Evolutionary conservation across 2,113 vertebrate species (phyloP).

Genomic region (Gymnarchus niloticus): DNA sequence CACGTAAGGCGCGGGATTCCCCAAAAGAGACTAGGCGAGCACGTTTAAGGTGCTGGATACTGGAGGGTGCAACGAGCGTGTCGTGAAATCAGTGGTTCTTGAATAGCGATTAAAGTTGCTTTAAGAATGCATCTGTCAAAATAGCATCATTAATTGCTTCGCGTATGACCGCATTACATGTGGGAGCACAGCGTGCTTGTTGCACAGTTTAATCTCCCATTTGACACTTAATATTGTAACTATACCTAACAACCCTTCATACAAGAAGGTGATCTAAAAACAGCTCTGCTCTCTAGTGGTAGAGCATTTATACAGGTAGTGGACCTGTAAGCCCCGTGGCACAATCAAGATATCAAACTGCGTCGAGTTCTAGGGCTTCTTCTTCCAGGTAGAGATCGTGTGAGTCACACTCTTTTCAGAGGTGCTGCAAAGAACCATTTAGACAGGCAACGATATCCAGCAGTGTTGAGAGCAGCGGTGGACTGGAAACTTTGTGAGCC

Average conservation of each 20-base stretch:
- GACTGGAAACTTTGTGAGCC: background rate
- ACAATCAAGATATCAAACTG: background rate
- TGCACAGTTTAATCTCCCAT: background rate
- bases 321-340: background rate
- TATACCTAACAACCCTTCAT: background rate
- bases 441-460: background rate
- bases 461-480: background rate
- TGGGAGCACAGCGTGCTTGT: background rate
- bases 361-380: constrained; percentile 3
- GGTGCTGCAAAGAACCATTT: background rate
- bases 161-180: background rate
- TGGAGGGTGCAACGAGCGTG: no score
- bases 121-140: background rate
- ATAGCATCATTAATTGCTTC: background rate
- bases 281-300: background rate
- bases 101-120: background rate
- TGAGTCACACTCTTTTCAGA: background rate
- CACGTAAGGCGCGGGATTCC: background rate
- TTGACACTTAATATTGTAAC: background rate
- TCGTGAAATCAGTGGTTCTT: background rate
- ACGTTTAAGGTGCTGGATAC: background rate
- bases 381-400: background rate
- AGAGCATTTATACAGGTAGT: background rate
- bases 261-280: background rate
- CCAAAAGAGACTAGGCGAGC: background rate